phyloP scores from a whole-genome alignment of 2,113 vertebrate species.

The Thymallus thymallus region DNA sequence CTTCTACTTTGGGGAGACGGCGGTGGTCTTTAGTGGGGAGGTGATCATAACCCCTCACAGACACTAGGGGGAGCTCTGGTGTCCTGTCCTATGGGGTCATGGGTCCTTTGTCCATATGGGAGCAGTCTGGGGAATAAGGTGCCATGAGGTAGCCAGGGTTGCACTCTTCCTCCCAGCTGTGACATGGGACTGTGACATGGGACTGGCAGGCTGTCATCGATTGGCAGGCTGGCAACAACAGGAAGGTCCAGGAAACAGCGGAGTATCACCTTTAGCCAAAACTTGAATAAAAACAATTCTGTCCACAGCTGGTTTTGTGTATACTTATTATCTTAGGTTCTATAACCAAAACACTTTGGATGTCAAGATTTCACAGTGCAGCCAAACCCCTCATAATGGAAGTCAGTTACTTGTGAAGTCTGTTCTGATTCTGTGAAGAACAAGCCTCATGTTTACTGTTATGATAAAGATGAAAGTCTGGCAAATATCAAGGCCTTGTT shows the following conservation, averaged over 20 bases:
- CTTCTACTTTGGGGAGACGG: no score
- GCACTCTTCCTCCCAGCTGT: no score
- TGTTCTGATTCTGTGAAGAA: slow-evolving; percentile 21
- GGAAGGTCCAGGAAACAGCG: not conserved
- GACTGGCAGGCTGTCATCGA: not conserved
- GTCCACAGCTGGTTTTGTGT: not conserved
- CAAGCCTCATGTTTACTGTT: slow-evolving; percentile 22
- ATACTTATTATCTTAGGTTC: not conserved
- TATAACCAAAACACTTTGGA: not conserved
- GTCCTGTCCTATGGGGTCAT: no score
- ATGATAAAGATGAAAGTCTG: no score
- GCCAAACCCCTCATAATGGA: slow-evolving; percentile 22
- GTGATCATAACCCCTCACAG: no score
- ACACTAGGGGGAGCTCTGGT: no score
- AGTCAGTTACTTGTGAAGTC: slow-evolving; percentile 5
- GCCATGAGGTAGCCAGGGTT: no score
- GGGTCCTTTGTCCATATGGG: no score
- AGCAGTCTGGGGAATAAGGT: no score
- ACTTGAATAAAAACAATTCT: not conserved
- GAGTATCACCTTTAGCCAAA: not conserved
- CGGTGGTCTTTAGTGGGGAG: no score
- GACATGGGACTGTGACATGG: no score
- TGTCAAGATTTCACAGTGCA: not conserved
- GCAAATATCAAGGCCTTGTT: not conserved
- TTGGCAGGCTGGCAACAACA: not conserved